Evolutionary conservation across 2,113 vertebrate genomes (phyloP), one percentile per base, ranked within the genome.

Genomic region (Penelope pileata): DNA sequence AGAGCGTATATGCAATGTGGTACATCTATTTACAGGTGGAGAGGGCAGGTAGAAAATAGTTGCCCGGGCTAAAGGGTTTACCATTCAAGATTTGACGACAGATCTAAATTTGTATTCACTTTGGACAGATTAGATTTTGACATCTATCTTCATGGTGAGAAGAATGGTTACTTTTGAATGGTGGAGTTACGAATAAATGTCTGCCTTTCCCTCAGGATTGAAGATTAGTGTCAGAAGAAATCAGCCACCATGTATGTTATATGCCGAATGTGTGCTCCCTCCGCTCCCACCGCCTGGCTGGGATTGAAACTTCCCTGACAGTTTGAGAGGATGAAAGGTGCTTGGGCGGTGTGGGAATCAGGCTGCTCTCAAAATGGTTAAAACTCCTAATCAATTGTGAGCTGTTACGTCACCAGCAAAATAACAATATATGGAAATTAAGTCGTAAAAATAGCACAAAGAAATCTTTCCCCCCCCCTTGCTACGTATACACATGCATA

Each of bases 121-220:
- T 83, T 82, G 77, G 92, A 95, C 83, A 90, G 93, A 96, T 94
- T 88, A 93, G 90, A 91, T 93, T 95, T 95, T 94, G 95, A 96
- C 94, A 76, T 97, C 93, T 90, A 66, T 94, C 80, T 92, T 84
- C 83, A 73, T 90, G 80, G 91, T 90, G 90, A 91, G 91, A 95
- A 96, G 93, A 91, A 88, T 93, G 79, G 90, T 88, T 94, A 88
- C 90, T 95, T 95, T 88, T 94, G 92, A 94, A 80, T 58, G 47
- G 64, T 84, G 42, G 34, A 88, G 86, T 93, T 91, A 91, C 75
- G 88, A 96, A 91, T 95, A 91, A 96, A 91, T 95, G 90, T 93
- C 83, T 94, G 88, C 15, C 80, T 94, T 94, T 90, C 69, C 69
- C 73, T 85, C 69, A 92, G 88, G 90, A 96, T 80, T 53, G 90